Percentiles rank a stretch among this genome's conserved stretches.
Conservation (phyloP, 2,797 vertebrate species). For the Arnoldichthys spilopterus region DNA sequence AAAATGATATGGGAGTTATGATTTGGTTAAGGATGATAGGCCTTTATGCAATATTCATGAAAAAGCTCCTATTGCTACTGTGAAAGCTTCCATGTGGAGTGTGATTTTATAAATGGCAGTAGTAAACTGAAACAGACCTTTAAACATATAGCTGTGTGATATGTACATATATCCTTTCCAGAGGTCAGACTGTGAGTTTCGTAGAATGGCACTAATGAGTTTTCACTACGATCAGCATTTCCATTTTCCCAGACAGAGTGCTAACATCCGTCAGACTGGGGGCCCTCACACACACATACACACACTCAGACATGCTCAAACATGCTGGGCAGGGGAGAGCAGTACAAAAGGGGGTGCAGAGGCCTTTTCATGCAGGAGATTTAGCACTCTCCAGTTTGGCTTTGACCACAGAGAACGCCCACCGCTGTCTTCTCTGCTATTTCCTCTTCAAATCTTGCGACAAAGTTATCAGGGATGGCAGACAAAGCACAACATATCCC, state of each 20-base stretch:
- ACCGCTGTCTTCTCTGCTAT: conserved; percentile 52
- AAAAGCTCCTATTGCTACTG: neutral
- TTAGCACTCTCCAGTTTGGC: conserved; percentile 68
- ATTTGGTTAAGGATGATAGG: neutral
- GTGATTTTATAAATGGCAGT: neutral
- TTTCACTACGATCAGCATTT: conserved; percentile 66
- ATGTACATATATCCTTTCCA: conserved; percentile 3
- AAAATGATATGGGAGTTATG: neutral
- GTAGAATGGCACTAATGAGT: conserved; percentile 64
- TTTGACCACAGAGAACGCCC: conserved; percentile 62
- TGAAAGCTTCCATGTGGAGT: neutral
- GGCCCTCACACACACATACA: conserved; percentile 43
- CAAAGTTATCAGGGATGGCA: conserved; percentile 61
- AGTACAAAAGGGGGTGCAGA: conserved; percentile 49
- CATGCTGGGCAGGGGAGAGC: conserved; percentile 62
- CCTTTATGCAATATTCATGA: neutral
- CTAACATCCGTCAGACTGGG: conserved; percentile 61
- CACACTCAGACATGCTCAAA: conserved; percentile 46
- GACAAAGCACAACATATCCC: conserved; percentile 23
- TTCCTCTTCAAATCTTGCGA: conserved; percentile 62
- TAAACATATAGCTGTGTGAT: conserved; percentile 23
- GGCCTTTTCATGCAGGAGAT: conserved; percentile 75
- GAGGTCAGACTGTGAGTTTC: neutral
- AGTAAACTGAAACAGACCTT: neutral
- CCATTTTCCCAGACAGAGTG: conserved; percentile 66